Base-by-base conservation (phyloP, 2,113 vertebrate species). In the Ictidomys tridecemlineatus region DNA sequence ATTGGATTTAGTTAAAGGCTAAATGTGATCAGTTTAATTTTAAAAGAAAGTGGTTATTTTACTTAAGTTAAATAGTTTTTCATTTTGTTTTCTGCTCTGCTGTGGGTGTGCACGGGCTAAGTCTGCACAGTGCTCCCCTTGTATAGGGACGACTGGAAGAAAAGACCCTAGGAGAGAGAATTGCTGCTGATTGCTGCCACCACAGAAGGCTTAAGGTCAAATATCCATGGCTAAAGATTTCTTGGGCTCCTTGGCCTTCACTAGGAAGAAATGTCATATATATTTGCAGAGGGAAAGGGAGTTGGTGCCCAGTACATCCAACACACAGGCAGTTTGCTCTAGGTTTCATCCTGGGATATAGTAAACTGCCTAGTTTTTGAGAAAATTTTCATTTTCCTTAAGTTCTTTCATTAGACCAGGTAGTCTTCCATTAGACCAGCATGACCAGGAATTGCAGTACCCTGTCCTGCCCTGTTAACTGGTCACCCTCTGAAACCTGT, bases 131-230 rank as follows among this genome's bases (percentile, higher is more conserved):
- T 3, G 8, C 69, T 48, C 53, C 53, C 61, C 53, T 76, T 0
- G 18, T 2, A 42, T 17, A 30, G 3, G 5, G 20, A 32, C 39
- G 42, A 42, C 28, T n/a, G 73, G 80, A 92, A 37, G 65, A 22
- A 91, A 63, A 10, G 84, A 14, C 20, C 14, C n/a, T 0, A 12
- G 18, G 34, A 95, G 56, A 95, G 70, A 95, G 90, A 30, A 20
- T 74, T 78, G n/a, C 48, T 95, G 67, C 92, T 97, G 84, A 94
- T 97, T 87, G 95, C 89, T 77, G 93, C 78, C 92, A 97, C 96
- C 96, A 96, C 70, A 93, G 97, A 95, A 96, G 95, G 78, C 89
- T 94, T 88, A 42, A 73, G 91, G 96, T 85, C 10, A 63, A 89
- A 97, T 77, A 92, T 42, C 4, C 93, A 95, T 3, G 79, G 87